These are phyloP conservation scores for Centruroides sculpturatus DNA, from an alignment of 1,140 invertebrate genomes.

Conservation along the genomic window DNA sequence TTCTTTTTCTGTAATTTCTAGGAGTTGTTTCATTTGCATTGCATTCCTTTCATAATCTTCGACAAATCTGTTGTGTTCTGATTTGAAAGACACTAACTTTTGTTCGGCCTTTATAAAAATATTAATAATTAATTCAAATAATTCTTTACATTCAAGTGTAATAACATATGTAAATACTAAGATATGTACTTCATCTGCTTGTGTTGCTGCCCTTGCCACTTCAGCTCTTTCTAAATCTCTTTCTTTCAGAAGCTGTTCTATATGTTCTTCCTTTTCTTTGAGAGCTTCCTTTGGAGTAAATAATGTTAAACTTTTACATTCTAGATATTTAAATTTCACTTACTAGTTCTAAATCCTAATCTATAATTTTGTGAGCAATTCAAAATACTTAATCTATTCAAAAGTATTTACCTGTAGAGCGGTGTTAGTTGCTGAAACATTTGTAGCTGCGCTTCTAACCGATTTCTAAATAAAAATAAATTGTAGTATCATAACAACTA, in stretches of 20 bases:
- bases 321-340: no score
- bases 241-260: conserved; percentile 76
- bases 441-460: no score
- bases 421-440: no score
- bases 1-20: conserved; percentile 44
- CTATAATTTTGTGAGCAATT: no score
- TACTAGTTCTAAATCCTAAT: no score
- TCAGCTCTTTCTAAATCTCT: conserved; percentile 74
- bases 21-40: conserved; percentile 25
- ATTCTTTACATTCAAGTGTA: conserved; percentile 27
- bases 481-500: no score
- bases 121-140: conserved; percentile 15
- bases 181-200: conserved; percentile 44
- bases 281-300: conserved; percentile 52
- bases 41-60: conserved; percentile 39
- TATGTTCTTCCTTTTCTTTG: conserved; percentile 82
- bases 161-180: not conserved
- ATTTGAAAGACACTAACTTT: conserved; percentile 9
- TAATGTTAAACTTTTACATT: no score
- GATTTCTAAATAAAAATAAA: no score
- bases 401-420: no score
- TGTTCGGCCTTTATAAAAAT: conserved; percentile 8
- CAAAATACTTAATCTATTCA: no score
- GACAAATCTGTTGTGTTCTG: conserved; percentile 18
- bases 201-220: conserved; percentile 50